phyloP scores from a whole-genome alignment of 2,888 invertebrate species.

The Tanypteryx hageni region DNA sequence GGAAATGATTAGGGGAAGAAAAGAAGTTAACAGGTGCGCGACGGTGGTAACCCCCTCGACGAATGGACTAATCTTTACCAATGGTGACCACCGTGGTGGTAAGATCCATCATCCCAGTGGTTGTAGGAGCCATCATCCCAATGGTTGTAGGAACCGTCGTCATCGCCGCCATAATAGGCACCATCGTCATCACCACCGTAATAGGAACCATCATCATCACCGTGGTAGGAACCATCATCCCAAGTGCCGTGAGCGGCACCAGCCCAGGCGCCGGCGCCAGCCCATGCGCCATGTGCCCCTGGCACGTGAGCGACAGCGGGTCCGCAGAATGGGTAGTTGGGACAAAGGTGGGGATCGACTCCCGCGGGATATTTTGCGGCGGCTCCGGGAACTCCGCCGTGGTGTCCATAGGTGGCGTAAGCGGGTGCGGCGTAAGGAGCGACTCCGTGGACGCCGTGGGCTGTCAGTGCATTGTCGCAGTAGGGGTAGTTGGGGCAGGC shows the following conservation, averaged over 20 bases:
- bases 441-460: conserved; percentile 4
- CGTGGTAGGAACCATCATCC: conserved; percentile 24
- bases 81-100: conserved; percentile 30
- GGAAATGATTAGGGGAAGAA: background rate
- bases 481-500: conserved; percentile 59
- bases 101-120: conserved; percentile 34
- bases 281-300: background rate
- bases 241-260: background rate
- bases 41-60: background rate
- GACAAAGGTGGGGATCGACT: conserved; percentile 45
- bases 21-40: background rate
- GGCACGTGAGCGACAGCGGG: conserved; percentile 21
- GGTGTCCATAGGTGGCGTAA: conserved; percentile 45
- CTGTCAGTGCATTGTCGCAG: conserved; percentile 27
- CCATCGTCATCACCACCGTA: conserved; percentile 26
- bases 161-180: background rate
- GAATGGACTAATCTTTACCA: background rate
- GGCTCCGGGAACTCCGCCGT: conserved; percentile 32
- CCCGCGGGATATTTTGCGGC: conserved; percentile 43
- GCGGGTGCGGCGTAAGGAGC: conserved; percentile 55
- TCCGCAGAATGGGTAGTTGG: conserved; percentile 51
- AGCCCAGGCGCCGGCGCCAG: conserved; percentile 37
- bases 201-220: background rate
- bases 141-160: conserved; percentile 27
- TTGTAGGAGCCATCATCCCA: conserved; percentile 43